These are phyloP conservation scores for Tenualosa thibaudeaui DNA, from an alignment of 2,797 vertebrate species.

Conservation along the genomic window DNA sequence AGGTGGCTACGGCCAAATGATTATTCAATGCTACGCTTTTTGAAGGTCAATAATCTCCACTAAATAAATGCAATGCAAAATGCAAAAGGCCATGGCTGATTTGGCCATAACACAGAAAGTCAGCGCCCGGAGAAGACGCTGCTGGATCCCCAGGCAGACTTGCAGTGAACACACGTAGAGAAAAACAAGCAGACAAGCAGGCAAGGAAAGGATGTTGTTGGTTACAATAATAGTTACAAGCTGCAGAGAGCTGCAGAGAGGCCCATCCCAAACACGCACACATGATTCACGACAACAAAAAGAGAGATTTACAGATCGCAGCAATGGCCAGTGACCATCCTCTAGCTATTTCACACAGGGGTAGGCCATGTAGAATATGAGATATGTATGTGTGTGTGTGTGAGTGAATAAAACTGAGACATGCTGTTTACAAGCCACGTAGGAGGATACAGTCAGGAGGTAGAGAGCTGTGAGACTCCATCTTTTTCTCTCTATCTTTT, in stretches of 20 bases:
- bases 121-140: not conserved
- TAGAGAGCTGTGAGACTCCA: too few species aligned
- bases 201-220: not conserved
- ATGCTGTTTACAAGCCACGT: too few species aligned
- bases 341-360: not conserved
- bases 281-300: not conserved
- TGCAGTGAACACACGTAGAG: not conserved
- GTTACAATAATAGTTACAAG: not conserved
- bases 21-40: not conserved
- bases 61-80: not conserved
- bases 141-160: not conserved
- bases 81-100: not conserved
- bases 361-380: not conserved
- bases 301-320: not conserved
- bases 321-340: not conserved
- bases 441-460: too few species aligned
- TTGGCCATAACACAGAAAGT: slow-evolving; percentile 6
- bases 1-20: slow-evolving; percentile 6
- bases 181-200: not conserved
- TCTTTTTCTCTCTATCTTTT: too few species aligned
- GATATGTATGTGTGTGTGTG: not conserved
- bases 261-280: not conserved
- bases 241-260: not conserved
- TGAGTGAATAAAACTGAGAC: too few species aligned
- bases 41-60: not conserved